These are phyloP conservation scores for Sardina pilchardus DNA, from an alignment of 2,113 vertebrate species.

Conservation along the genomic window DNA sequence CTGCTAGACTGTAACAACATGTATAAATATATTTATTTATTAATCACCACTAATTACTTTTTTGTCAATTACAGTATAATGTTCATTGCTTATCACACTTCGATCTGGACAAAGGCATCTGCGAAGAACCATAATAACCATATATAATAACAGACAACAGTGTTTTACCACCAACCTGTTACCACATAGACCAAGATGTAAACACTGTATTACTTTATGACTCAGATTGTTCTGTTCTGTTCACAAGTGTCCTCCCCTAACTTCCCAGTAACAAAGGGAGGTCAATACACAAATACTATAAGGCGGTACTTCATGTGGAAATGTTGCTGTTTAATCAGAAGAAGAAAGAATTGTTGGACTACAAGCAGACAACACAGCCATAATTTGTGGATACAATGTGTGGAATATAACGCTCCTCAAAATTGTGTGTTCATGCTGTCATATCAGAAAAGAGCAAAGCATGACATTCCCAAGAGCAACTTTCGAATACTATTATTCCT, in stretches of 20 bases:
- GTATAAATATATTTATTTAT: too few relatives aligned
- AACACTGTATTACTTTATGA: background rate
- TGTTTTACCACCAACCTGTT: background rate
- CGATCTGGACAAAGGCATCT: too few relatives aligned
- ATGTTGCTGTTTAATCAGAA: background rate
- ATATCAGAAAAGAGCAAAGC: background rate
- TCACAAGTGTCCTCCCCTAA: background rate
- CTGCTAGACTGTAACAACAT: too few relatives aligned
- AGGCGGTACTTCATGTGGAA: too few relatives aligned
- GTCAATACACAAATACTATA: too few relatives aligned
- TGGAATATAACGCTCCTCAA: background rate
- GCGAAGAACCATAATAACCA: too few relatives aligned
- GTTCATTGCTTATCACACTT: too few relatives aligned
- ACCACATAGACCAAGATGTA: background rate
- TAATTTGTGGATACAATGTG: background rate
- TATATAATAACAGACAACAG: background rate
- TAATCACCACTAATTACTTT: too few relatives aligned
- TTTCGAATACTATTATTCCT: background rate
- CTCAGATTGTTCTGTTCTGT: background rate
- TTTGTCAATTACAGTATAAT: too few relatives aligned
- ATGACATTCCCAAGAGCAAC: background rate
- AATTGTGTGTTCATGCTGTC: background rate
- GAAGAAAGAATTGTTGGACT: background rate
- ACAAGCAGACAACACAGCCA: background rate
- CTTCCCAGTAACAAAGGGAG: too few relatives aligned